phyloP scores from a whole-genome alignment of 2,888 invertebrate species.

The Yponomeuta malinellus region DNA sequence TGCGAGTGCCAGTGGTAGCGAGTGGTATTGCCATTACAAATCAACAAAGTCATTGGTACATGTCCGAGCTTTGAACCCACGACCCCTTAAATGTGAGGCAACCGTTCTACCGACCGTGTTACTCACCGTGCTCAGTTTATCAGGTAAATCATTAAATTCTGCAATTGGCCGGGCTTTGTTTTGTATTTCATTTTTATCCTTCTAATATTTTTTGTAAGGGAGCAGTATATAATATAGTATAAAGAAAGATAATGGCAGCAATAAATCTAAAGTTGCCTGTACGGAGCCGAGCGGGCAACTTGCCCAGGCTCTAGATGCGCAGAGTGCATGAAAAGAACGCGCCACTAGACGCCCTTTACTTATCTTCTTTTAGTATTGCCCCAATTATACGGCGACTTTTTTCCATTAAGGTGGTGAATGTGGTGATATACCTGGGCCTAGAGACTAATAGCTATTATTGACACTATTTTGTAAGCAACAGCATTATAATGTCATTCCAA shows the following conservation, averaged over 20 bases:
- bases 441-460: too few relatives aligned
- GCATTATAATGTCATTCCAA: too few relatives aligned
- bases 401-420: neutral
- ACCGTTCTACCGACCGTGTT: neutral
- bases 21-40: too few relatives aligned
- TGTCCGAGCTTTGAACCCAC: too few relatives aligned
- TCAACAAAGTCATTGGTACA: too few relatives aligned
- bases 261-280: slow-evolving; percentile 9
- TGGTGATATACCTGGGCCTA: neutral
- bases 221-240: neutral
- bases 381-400: neutral
- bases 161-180: slow-evolving; percentile 1
- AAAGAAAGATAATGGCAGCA: slow-evolving; percentile 11
- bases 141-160: neutral
- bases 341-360: neutral
- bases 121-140: too few relatives aligned
- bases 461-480: too few relatives aligned
- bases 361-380: neutral
- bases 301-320: slow-evolving; percentile 3
- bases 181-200: neutral
- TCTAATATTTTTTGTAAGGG: neutral
- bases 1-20: too few relatives aligned
- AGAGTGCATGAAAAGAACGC: slow-evolving; percentile 9
- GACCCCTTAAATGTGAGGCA: too few relatives aligned
- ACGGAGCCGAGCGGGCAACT: slow-evolving; percentile 7